Conservation (phyloP, 2,113 vertebrate genomes). For the Neomonachus schauinslandi region DNA sequence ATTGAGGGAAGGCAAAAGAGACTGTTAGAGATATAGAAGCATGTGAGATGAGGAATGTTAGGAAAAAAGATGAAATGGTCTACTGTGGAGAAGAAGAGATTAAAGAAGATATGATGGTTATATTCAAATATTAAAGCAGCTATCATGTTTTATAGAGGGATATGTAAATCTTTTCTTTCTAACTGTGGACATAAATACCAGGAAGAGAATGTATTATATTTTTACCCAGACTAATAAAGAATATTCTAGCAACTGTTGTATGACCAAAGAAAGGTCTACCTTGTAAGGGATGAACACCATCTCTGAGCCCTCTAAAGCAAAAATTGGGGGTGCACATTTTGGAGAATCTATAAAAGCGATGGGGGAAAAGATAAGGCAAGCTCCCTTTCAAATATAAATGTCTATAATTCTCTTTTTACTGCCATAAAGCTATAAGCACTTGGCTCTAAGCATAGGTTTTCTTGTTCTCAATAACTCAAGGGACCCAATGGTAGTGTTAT, state of each 20-base stretch:
- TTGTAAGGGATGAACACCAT: neutral
- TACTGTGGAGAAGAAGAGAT: conserved; percentile 33
- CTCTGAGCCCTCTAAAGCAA: conserved; percentile 20
- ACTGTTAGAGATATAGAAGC: neutral
- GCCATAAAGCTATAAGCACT: neutral
- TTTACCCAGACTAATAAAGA: neutral
- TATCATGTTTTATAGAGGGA: neutral
- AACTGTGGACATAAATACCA: neutral
- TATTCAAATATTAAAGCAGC: conserved; percentile 27
- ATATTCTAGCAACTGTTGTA: neutral
- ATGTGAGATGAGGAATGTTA: neutral
- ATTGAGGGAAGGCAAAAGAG: neutral
- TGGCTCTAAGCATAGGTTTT: neutral
- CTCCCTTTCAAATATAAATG: neutral
- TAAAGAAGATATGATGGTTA: neutral
- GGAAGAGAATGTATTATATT: neutral
- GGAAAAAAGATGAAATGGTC: neutral
- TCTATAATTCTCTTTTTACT: neutral
- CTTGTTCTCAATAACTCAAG: neutral
- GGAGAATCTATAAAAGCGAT: neutral
- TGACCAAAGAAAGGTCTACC: neutral
- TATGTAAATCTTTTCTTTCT: neutral
- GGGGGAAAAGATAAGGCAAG: neutral
- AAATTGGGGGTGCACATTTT: neutral
- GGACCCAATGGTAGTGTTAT: neutral